Evolutionary conservation across 2,888 invertebrate species (phyloP), one percentile per base, ranked within the genome.

Genomic region (Ypsolopha scabrella): DNA sequence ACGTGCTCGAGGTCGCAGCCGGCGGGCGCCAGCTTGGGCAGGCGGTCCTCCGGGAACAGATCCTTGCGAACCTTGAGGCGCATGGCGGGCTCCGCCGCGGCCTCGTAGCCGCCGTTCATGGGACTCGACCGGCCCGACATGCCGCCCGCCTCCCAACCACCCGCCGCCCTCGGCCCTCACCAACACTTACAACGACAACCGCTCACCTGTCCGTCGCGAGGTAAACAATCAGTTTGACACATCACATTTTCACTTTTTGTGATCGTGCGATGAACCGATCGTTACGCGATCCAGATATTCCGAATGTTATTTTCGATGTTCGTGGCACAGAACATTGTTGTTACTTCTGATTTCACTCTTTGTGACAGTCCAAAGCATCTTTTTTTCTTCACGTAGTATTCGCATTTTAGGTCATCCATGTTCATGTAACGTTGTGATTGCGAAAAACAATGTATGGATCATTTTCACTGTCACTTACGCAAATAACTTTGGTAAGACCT

Each of bases 381-480:
- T 83, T 82, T 76, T 83, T 78, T 83, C 82, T 86, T 82, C 71
- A 80, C 79, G 79, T 39, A n/a, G 14, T 83, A 83, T 82, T 83
- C 85, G 80, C 82, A 87, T 87, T 87, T 86, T 86, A 87, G 87
- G 87, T 87, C 87, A 87, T 83, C 87, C 86, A 86, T 86, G 86
- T 86, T 87, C 87, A 85, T 85, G 86, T 86, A 87, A 86, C 83
- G 86, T 82, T 86, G 83, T 85, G 86, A 83, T 85, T 85, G 83
- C 86, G 85, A 86, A 86, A 85, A 85, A 85, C 82, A 83, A 82
- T 75, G 80, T 80, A 80, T 72, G 73, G 71, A 80, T 79, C 85
- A 85, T 86, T 83, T 85, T 85, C 75, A 80, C 82, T 70, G 75
- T 80, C 75, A 82, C 79, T 76, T 72, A 69, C 72, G 74, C 72